phyloP scores from a whole-genome alignment of 1,140 invertebrate genomes.

The Cataglyphis hispanica region DNA sequence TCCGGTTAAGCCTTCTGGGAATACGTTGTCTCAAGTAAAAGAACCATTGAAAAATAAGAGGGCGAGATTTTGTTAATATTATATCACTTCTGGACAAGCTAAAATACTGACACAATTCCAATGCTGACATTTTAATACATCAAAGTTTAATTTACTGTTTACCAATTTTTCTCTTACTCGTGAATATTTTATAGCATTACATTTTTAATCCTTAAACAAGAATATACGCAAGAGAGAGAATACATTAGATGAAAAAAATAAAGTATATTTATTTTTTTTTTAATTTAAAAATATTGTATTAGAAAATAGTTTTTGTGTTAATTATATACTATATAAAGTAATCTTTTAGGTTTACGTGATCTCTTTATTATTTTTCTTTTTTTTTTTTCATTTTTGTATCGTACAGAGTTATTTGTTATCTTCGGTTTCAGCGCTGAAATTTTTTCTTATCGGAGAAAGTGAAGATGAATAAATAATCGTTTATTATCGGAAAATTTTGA shows the following conservation, averaged over 20 bases:
- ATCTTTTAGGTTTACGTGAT: too few relatives aligned
- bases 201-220: background rate
- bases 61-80: constrained; percentile 65
- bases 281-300: background rate
- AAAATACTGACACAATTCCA: background rate
- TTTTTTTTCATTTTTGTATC: too few relatives aligned
- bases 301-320: background rate
- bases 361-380: too few relatives aligned
- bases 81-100: constrained; percentile 38
- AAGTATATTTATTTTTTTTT: background rate
- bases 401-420: background rate
- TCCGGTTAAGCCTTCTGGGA: background rate
- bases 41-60: constrained; percentile 27
- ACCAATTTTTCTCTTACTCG: constrained; percentile 4
- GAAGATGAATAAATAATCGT: constrained; percentile 15
- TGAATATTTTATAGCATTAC: constrained; percentile 51
- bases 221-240: background rate
- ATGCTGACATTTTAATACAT: constrained; percentile 51
- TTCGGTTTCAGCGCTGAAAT: background rate
- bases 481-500: constrained; percentile 33
- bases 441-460: background rate
- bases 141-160: constrained; percentile 29
- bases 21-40: background rate
- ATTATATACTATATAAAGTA: background rate
- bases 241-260: background rate